Evolutionary conservation across 1,140 invertebrate genomes (phyloP).

Genomic region (Philotrypesis tridentata): DNA sequence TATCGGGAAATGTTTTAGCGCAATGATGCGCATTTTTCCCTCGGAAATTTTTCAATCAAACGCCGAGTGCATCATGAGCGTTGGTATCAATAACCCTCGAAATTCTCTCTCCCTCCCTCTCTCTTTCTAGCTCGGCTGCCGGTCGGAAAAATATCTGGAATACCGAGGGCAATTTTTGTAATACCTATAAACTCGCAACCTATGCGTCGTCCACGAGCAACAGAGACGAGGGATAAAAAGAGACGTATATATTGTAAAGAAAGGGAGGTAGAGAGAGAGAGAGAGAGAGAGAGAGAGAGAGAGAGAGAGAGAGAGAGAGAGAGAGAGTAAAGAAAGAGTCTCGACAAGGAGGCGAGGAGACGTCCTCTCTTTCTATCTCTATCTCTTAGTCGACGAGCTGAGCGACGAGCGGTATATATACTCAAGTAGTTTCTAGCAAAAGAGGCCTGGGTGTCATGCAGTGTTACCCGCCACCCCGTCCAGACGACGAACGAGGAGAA

Average conservation of each 20-base stretch:
- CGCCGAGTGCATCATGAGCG: background rate
- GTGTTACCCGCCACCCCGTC: slow-evolving; percentile 71
- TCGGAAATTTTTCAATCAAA: background rate
- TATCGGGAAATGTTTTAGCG: background rate
- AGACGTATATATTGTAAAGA: too few species aligned
- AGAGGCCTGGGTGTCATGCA: slow-evolving; percentile 71
- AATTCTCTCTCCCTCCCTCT: background rate
- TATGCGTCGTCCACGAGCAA: too few species aligned
- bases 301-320: slow-evolving; percentile 19
- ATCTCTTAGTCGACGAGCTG: slow-evolving; percentile 53
- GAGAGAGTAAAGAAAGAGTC: background rate
- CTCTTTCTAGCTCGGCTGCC: too few species aligned
- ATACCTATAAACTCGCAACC: background rate
- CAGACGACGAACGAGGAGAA: slow-evolving; percentile 58
- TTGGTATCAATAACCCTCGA: background rate
- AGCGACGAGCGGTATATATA: slow-evolving; percentile 35
- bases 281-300: slow-evolving; percentile 24
- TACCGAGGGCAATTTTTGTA: background rate
- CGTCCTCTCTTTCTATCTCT: slow-evolving; percentile 15
- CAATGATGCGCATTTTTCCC: background rate
- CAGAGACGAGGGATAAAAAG: too few species aligned
- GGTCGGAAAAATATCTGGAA: background rate
- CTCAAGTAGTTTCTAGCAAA: slow-evolving; percentile 67
- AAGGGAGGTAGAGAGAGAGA: slow-evolving; percentile 25
- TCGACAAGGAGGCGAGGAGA: slow-evolving; percentile 6